phyloP scores from a whole-genome alignment of 2,113 vertebrate species.

The Aphyosemion australe region DNA sequence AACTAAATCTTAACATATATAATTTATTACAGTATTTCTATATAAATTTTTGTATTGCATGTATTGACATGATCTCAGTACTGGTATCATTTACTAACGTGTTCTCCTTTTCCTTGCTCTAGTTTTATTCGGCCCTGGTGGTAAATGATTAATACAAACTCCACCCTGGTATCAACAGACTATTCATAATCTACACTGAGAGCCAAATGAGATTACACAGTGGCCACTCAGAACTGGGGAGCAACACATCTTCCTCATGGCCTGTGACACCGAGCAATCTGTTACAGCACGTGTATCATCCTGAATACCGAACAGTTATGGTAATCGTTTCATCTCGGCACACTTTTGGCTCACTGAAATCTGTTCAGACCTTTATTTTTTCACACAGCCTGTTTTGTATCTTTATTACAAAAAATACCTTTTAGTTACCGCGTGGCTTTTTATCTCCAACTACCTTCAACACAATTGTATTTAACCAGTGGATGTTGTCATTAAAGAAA shows the following conservation, averaged over 20 bases:
- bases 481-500: no score
- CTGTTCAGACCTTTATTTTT: background rate
- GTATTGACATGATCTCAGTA: background rate
- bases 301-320: conserved; percentile 31
- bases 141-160: conserved; percentile 23
- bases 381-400: background rate
- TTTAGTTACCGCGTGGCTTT: background rate
- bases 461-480: no score
- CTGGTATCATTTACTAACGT: background rate
- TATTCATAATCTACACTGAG: conserved; percentile 19
- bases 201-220: conserved; percentile 25
- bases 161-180: background rate
- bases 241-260: conserved; percentile 25
- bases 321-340: conserved; percentile 27
- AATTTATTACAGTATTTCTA: no score
- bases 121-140: background rate
- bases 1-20: no score
- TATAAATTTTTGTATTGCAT: background rate
- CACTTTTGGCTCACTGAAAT: conserved; percentile 21
- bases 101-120: background rate
- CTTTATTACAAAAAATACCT: background rate
- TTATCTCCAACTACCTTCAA: no score
- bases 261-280: conserved; percentile 43
- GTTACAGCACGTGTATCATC: conserved; percentile 41
- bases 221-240: conserved; percentile 23